phyloP scores from a whole-genome alignment of 2,888 invertebrate genomes.

The Thymelicus sylvestris region DNA sequence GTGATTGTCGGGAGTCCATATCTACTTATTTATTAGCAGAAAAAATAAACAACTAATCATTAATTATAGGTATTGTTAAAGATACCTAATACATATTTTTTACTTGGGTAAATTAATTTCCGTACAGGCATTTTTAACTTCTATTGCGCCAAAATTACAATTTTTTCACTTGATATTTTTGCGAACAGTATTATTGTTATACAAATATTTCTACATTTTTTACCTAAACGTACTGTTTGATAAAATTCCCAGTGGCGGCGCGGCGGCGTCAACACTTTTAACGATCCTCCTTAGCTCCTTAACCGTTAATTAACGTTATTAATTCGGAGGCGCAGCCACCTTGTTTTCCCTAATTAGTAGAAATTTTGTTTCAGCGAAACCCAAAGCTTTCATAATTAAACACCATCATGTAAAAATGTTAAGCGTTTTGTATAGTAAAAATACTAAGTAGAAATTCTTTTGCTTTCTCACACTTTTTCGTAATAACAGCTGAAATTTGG shows the following conservation, averaged over 20 bases:
- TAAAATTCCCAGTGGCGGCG: conserved; percentile 47
- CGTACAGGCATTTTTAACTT: too few relatives aligned
- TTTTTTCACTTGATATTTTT: too few relatives aligned
- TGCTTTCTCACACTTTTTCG: not conserved
- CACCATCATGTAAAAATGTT: conserved; percentile 46
- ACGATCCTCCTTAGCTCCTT: conserved; percentile 66
- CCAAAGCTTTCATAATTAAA: conserved; percentile 68
- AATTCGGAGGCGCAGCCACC: conserved; percentile 77
- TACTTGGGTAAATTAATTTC: too few relatives aligned
- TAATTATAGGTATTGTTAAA: too few relatives aligned
- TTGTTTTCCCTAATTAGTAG: conserved; percentile 80
- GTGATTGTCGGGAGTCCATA: too few relatives aligned
- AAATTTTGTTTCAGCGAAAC: conserved; percentile 74
- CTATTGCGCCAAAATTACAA: too few relatives aligned
- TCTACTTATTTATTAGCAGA: too few relatives aligned
- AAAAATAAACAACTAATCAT: too few relatives aligned
- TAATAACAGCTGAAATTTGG: not conserved
- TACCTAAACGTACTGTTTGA: conserved; percentile 14
- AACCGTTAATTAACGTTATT: conserved; percentile 81
- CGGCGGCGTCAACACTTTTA: conserved; percentile 59
- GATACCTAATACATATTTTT: too few relatives aligned
- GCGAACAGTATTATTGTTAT: too few relatives aligned
- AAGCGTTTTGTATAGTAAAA: conserved; percentile 38
- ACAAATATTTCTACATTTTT: not conserved
- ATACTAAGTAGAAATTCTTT: not conserved